Evolutionary conservation across 2,113 vertebrate species (phyloP).

Genomic region (Vidua chalybeata): DNA sequence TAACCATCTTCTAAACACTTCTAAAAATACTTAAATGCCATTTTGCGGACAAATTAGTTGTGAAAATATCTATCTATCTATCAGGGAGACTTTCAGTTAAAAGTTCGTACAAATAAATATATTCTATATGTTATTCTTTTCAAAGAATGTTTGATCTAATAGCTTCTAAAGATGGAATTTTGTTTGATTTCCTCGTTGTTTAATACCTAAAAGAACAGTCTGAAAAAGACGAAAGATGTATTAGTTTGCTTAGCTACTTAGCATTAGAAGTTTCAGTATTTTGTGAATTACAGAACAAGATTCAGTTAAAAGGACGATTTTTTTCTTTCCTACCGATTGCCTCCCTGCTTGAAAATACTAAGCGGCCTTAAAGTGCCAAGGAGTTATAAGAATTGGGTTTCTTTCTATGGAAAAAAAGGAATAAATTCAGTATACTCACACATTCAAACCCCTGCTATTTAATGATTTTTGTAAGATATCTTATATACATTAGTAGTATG

Average conservation of each 20-base stretch:
- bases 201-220: constrained; percentile 41
- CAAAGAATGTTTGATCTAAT: constrained; percentile 55
- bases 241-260: constrained; percentile 20
- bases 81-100: not conserved
- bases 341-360: not conserved
- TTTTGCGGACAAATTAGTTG: constrained; percentile 4
- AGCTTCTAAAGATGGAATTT: constrained; percentile 17
- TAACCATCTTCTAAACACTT: not conserved
- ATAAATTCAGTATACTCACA: not conserved
- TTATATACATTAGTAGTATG: not conserved
- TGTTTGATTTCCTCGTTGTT: constrained; percentile 19
- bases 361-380: not conserved
- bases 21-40: not conserved
- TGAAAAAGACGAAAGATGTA: not conserved
- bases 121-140: constrained; percentile 38
- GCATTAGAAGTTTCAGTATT: not conserved
- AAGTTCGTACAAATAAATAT: constrained; percentile 28
- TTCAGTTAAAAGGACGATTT: not conserved
- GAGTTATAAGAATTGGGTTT: not conserved
- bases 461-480: not conserved
- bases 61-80: constrained; percentile 6
- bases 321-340: not conserved
- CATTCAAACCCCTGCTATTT: not conserved
- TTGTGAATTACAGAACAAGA: constrained; percentile 16
- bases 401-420: not conserved